Conservation (phyloP, 2,888 invertebrate species). For the Endomychus coccineus region DNA sequence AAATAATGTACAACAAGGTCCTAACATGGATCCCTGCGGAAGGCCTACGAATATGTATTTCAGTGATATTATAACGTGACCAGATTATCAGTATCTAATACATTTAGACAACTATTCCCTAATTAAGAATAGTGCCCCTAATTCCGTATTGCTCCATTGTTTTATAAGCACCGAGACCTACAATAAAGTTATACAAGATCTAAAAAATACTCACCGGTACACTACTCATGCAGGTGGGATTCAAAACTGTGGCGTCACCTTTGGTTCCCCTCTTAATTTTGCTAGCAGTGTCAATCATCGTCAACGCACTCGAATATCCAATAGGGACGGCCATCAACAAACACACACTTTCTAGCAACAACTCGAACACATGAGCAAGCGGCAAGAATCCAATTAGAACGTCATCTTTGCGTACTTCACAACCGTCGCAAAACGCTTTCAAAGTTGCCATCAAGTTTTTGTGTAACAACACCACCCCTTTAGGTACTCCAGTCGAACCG, state of each 20-base stretch:
- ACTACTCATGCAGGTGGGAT: slow-evolving; percentile 91
- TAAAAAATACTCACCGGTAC: slow-evolving; percentile 69
- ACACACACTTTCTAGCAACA: slow-evolving; percentile 84
- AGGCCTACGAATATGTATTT: no score
- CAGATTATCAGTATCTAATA: no score
- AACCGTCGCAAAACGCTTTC: slow-evolving; percentile 72
- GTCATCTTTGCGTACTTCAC: slow-evolving; percentile 65
- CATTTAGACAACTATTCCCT: no score
- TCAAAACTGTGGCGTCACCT: slow-evolving; percentile 87
- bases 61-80: no score
- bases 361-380: slow-evolving; percentile 92
- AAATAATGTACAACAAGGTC: no score
- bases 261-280: slow-evolving; percentile 92
- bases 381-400: slow-evolving; percentile 92
- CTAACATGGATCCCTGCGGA: no score
- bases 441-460: slow-evolving; percentile 74
- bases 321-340: slow-evolving; percentile 82
- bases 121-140: no score
- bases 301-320: slow-evolving; percentile 93
- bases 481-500: slow-evolving; percentile 93
- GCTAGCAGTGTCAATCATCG: slow-evolving; percentile 85
- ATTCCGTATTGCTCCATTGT: no score
- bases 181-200: background rate
- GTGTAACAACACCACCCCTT: slow-evolving; percentile 80
- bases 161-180: background rate